phyloP scores from a whole-genome alignment of 1,140 invertebrate species.

The Phymorhynchus buccinoides region DNA sequence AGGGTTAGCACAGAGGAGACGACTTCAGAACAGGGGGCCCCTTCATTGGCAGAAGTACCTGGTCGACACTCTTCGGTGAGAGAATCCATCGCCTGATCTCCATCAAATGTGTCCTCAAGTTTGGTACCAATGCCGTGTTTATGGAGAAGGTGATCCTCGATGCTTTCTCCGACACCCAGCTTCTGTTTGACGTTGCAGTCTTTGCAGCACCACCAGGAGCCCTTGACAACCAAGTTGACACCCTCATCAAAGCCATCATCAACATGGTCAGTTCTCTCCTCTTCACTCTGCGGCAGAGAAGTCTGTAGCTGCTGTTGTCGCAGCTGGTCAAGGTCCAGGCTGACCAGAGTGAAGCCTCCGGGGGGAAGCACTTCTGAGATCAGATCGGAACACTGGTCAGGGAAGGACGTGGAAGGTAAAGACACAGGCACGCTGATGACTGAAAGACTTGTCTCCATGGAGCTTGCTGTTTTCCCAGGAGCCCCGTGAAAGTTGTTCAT shows the following conservation, averaged over 20 bases:
- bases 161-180: neutral
- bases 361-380: neutral
- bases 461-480: neutral
- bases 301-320: neutral
- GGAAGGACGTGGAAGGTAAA: neutral
- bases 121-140: neutral
- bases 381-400: neutral
- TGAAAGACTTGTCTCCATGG: neutral
- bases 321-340: neutral
- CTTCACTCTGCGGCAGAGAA: neutral
- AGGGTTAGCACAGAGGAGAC: neutral
- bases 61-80: neutral
- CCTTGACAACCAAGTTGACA: constrained; percentile 7
- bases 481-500: neutral
- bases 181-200: constrained; percentile 20
- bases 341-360: neutral
- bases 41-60: neutral
- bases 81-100: neutral
- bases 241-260: neutral
- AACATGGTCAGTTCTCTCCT: neutral
- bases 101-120: neutral
- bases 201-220: constrained; percentile 7
- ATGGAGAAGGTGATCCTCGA: neutral
- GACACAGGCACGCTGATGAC: neutral
- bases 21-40: neutral